A percentile compares a stretch with the other conserved stretches of the same genome.
Evolutionary conservation across 2,113 vertebrate species (phyloP).

Genomic region (Apaloderma vittatum): DNA sequence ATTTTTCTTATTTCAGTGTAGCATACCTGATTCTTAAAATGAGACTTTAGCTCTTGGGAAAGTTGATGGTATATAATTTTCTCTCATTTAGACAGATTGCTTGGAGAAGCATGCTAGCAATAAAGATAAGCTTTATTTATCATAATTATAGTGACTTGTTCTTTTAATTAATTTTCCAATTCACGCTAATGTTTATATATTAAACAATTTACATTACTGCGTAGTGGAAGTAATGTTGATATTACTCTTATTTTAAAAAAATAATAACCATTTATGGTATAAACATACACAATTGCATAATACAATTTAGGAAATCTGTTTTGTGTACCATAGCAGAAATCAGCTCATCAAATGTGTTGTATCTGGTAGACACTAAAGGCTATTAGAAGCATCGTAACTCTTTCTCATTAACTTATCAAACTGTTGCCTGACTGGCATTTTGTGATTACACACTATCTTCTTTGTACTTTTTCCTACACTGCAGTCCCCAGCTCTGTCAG

Average conservation of each 20-base stretch:
- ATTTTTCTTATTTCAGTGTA: conserved; percentile 21
- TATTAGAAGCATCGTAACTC: conserved; percentile 19
- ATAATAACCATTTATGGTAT: neutral
- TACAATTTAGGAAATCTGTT: conserved; percentile 2
- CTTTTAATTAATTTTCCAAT: conserved; percentile 72
- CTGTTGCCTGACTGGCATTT: conserved; percentile 49
- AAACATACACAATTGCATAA: neutral
- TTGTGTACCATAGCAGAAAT: conserved; percentile 9
- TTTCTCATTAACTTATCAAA: conserved; percentile 49
- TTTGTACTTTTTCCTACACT: conserved; percentile 47
- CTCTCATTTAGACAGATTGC: conserved; percentile 72
- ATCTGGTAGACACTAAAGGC: neutral
- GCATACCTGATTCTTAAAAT: conserved; percentile 45
- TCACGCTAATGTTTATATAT: conserved; percentile 59
- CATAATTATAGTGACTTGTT: conserved; percentile 68
- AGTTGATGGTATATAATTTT: conserved; percentile 67
- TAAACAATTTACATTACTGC: conserved; percentile 65
- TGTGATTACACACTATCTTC: conserved; percentile 31
- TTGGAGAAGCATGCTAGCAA: conserved; percentile 61
- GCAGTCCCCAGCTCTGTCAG: neutral
- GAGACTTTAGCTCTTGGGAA: conserved; percentile 56
- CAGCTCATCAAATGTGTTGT: neutral
- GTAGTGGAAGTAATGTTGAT: conserved; percentile 42
- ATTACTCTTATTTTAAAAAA: neutral
- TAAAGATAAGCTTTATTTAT: conserved; percentile 73